A percentile compares a stretch with the other conserved stretches of the same genome.
These are phyloP conservation scores for Salvelinus namaycush DNA, from an alignment of 2,113 vertebrate species.

Conservation along the genomic window DNA sequence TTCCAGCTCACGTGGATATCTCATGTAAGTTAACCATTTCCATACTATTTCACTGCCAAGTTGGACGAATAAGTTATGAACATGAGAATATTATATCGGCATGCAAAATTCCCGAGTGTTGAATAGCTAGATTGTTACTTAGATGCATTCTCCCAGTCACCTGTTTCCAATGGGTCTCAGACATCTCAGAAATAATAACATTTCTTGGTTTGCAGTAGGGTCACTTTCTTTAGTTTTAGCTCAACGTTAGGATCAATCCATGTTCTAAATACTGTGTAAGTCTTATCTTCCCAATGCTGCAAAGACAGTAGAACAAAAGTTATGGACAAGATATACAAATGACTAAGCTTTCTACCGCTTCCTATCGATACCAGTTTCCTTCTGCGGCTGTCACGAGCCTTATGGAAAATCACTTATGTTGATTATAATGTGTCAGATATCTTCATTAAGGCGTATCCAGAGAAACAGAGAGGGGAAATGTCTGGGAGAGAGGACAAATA, in stretches of 20 bases:
- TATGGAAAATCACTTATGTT: conserved; percentile 38
- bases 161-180: too few species aligned
- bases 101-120: too few species aligned
- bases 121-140: too few species aligned
- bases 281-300: conserved; percentile 29
- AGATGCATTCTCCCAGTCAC: too few species aligned
- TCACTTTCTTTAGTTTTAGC: background rate
- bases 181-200: too few species aligned
- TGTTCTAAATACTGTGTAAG: background rate
- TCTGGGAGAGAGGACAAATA: conserved; percentile 15
- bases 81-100: too few species aligned
- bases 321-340: conserved; percentile 56
- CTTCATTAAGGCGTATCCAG: conserved; percentile 57
- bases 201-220: too few species aligned
- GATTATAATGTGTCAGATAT: conserved; percentile 57
- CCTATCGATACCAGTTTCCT: conserved; percentile 34
- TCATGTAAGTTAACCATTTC: conserved; percentile 27
- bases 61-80: conserved; percentile 41
- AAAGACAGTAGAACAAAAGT: conserved; percentile 28
- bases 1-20: conserved; percentile 5
- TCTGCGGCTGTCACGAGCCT: conserved; percentile 22
- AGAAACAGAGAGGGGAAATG: conserved; percentile 33
- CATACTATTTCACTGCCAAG: conserved; percentile 23
- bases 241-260: too few species aligned
- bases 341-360: conserved; percentile 32